Base-by-base conservation (phyloP, 2,888 invertebrate genomes). In the Caenorhabditis sp. region DNA sequence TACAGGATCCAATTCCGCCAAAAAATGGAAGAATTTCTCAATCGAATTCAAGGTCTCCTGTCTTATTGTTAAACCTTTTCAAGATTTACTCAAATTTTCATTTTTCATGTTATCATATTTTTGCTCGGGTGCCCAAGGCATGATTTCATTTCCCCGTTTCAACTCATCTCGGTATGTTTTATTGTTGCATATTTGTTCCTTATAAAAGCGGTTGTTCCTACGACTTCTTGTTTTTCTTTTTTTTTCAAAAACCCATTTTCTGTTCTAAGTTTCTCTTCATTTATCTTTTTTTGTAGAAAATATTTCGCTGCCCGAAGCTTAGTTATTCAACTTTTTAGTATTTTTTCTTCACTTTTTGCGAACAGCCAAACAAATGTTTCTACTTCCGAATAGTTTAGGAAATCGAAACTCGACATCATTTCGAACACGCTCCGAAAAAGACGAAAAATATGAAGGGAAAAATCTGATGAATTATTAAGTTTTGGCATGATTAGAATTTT, bases 11-110 rank as follows among this genome's bases (percentile, higher is more conserved):
- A 75, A 31, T 85, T 85, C 69, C 77, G 83, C 10, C 76, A 70
- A 12, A 72, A 82, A 55, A 83, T 85, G 80, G 85, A 85, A 49
- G 62, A 43, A 12, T 84, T 85, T 66, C 64, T 85, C 8, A 76
- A 76, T 37, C 69, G 78, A 10, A 81, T 84, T 23, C 79, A 79
- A 61, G 84, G 84, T 24, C 66, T 83, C 8, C 60, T 84, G 54
- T 81, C 69, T 54, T 69, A 67, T 50, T 57, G 27, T 26, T 76
- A 64, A 51, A 37, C 57, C 57, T 64, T 50, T 21, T 23, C 54
- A 60, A 14, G 1, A 24, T 21, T 36, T 61, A 27, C 19, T 17
- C 23, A 17, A 36, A 14, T 21, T 53, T 67, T 51, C n/a, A 23
- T 54, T 54, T 53, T 19, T 31, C 23, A 26, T 55, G 55, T 24